A percentile compares a stretch with the other conserved stretches of the same genome.
These are phyloP conservation scores for Microcebus murinus DNA, from an alignment of 2,113 vertebrate genomes.

Conservation along the genomic window DNA sequence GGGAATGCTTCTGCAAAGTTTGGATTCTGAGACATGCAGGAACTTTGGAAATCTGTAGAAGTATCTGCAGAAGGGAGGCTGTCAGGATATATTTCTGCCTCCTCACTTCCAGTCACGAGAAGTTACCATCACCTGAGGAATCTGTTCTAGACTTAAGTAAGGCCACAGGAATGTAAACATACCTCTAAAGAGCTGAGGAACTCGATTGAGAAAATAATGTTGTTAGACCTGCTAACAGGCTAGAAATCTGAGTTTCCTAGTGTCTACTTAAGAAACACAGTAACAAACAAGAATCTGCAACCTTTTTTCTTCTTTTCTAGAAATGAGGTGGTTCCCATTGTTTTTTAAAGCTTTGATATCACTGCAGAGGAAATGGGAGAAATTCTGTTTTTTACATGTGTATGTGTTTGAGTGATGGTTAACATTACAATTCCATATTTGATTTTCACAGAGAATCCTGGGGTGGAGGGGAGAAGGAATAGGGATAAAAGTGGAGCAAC, in stretches of 20 bases:
- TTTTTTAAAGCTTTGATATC: slow-evolving; percentile 29
- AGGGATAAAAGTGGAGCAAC: neutral
- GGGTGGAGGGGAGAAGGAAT: neutral
- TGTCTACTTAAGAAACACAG: neutral
- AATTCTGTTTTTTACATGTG: neutral
- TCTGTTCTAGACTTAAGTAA: neutral
- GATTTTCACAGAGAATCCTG: neutral
- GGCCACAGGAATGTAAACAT: neutral
- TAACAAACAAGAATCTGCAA: neutral
- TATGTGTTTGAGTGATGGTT: neutral
- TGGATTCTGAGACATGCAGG: neutral
- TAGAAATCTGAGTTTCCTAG: slow-evolving; percentile 21
- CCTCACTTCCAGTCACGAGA: neutral
- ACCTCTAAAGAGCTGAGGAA: neutral
- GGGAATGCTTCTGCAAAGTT: neutral
- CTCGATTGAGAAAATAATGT: slow-evolving; percentile 10
- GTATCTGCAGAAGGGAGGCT: neutral
- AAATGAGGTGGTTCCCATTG: neutral
- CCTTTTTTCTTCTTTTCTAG: neutral
- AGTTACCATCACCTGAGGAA: neutral
- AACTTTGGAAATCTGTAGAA: neutral
- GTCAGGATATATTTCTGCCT: neutral
- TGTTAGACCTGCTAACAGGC: neutral
- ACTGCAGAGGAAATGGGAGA: neutral
- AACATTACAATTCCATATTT: slow-evolving; percentile 20